A percentile compares a stretch with the other conserved stretches of the same genome.
These are phyloP conservation scores for Loris lydekkerianus DNA, from an alignment of 2,797 vertebrate species.

Conservation along the genomic window DNA sequence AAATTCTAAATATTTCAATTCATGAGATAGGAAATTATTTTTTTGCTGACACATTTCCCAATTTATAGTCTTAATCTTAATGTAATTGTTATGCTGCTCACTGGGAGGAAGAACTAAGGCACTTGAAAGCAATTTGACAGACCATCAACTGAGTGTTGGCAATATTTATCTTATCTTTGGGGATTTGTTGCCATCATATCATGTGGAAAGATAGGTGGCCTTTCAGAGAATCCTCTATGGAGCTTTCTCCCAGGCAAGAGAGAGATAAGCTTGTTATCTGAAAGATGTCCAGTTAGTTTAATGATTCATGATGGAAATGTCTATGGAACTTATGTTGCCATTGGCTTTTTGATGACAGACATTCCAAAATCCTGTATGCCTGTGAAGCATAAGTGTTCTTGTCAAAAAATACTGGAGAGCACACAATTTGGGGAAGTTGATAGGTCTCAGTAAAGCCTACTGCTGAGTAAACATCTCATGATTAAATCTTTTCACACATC, in stretches of 20 bases:
- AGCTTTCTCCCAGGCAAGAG: neutral
- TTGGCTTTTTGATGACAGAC: conserved; percentile 36
- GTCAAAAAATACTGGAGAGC: neutral
- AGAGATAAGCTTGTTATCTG: neutral
- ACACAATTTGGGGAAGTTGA: conserved; percentile 44
- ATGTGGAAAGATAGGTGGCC: neutral
- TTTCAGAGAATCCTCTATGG: conserved; percentile 7
- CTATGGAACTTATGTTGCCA: neutral
- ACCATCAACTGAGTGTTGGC: neutral
- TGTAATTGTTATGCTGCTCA: neutral
- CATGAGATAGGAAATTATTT: conserved; percentile 31
- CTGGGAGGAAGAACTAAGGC: neutral
- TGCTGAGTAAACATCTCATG: neutral
- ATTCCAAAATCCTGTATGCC: neutral
- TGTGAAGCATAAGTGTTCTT: conserved; percentile 34
- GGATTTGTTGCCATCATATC: neutral
- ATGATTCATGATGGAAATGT: conserved; percentile 10
- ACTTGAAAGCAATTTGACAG: conserved; percentile 38
- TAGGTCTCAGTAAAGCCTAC: neutral
- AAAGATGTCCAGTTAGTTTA: neutral
- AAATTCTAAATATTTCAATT: conserved; percentile 8
- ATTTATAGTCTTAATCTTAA: conserved; percentile 24
- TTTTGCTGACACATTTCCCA: conserved; percentile 3
- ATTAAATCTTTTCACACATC: neutral
- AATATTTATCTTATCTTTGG: neutral